Evolutionary conservation across 2,797 vertebrate genomes (phyloP).

Genomic region (Craterocephalus amniculus): DNA sequence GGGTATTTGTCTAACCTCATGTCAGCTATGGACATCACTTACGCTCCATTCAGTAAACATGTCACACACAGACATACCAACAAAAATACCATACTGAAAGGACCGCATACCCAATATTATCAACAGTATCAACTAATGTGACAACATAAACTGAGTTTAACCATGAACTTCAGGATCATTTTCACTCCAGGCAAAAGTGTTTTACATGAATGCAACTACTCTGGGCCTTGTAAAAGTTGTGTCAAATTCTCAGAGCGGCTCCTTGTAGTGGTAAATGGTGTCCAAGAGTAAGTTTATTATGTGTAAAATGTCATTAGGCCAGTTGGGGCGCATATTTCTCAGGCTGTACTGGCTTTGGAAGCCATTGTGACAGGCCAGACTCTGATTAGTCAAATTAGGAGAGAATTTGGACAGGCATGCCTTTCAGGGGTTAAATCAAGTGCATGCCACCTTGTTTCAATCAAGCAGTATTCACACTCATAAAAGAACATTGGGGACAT

Average conservation of each 20-base stretch:
- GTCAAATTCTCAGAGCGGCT: constrained; percentile 63
- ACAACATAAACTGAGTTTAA: constrained; percentile 19
- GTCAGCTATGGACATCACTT: not conserved
- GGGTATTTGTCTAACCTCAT: constrained; percentile 1
- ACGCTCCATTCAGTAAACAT: not conserved
- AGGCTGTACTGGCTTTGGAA: constrained; percentile 49
- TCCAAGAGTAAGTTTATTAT: constrained; percentile 74
- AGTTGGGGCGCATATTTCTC: constrained; percentile 69
- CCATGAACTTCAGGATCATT: constrained; percentile 13
- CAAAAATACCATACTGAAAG: not conserved
- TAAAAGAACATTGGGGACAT: constrained; percentile 45
- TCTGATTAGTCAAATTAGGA: constrained; percentile 69
- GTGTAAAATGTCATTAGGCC: constrained; percentile 79
- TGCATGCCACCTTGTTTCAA: constrained; percentile 66
- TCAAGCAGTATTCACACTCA: constrained; percentile 51
- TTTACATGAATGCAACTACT: constrained; percentile 50
- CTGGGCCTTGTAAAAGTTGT: constrained; percentile 70
- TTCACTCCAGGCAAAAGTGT: constrained; percentile 28
- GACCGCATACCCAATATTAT: not conserved
- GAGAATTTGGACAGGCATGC: constrained; percentile 50
- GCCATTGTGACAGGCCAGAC: constrained; percentile 57
- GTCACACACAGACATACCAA: not conserved
- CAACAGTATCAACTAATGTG: not conserved
- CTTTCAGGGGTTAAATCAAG: constrained; percentile 61
- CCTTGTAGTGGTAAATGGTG: constrained; percentile 68